phyloP scores from a whole-genome alignment of 2,888 invertebrate species.

The Chloroclysta siterata region DNA sequence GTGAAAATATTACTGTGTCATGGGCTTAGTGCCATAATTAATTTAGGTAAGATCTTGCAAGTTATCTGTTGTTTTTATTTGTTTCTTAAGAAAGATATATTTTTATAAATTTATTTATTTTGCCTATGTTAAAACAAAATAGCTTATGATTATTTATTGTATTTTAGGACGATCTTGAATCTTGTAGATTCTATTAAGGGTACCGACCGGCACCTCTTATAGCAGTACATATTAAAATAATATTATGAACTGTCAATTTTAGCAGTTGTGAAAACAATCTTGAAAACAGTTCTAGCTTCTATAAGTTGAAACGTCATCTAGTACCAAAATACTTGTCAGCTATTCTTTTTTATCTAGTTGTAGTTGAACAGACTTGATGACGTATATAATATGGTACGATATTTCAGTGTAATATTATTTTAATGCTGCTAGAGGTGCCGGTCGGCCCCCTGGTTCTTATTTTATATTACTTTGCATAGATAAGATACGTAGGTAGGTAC shows the following conservation, averaged over 20 bases:
- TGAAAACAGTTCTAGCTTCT: too few species aligned
- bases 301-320: too few species aligned
- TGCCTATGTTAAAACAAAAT: slow-evolving; percentile 21
- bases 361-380: too few species aligned
- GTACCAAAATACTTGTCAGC: too few species aligned
- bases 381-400: too few species aligned
- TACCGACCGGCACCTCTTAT: too few species aligned
- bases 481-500: not conserved
- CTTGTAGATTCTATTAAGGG: slow-evolving; percentile 10
- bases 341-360: too few species aligned
- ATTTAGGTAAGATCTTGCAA: slow-evolving; percentile 1
- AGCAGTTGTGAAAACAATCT: too few species aligned
- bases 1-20: slow-evolving; percentile 9
- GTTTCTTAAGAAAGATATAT: slow-evolving; percentile 25
- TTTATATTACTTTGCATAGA: not conserved
- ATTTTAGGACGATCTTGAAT: slow-evolving; percentile 26
- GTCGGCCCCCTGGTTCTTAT: not conserved
- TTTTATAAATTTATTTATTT: slow-evolving; percentile 20
- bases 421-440: too few species aligned
- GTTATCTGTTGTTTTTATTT: slow-evolving; percentile 14
- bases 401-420: too few species aligned
- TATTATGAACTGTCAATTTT: too few species aligned
- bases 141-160: slow-evolving; percentile 18
- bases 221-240: too few species aligned
- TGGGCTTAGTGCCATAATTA: slow-evolving; percentile 26